Percentiles rank a stretch among this genome's conserved stretches.
Evolutionary conservation across 2,113 vertebrate species (phyloP).

Genomic region (Phylloscopus whistleri): DNA sequence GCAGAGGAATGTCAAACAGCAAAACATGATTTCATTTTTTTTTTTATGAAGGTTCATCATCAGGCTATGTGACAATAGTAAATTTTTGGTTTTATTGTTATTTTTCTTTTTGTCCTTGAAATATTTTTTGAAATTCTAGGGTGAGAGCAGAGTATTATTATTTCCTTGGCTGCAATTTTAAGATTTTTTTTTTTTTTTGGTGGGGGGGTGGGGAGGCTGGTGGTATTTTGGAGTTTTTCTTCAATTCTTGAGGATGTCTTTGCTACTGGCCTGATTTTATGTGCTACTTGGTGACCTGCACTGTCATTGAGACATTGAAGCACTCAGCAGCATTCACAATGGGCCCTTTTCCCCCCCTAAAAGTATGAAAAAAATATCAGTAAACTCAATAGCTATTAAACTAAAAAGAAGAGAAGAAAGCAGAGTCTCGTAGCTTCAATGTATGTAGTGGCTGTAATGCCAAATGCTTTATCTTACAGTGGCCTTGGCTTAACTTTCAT

Average conservation of each 20-base stretch:
- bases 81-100: background rate
- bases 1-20: background rate
- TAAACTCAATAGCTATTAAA: background rate
- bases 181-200: background rate
- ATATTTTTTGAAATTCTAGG: background rate
- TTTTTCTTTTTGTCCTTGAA: background rate
- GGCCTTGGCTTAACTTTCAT: slow-evolving; percentile 4
- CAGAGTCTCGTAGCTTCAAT: background rate
- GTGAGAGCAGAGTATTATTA: background rate
- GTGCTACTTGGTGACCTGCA: background rate
- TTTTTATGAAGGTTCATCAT: background rate
- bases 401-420: background rate
- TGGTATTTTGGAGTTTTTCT: background rate
- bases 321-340: background rate
- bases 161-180: background rate
- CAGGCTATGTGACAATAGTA: background rate
- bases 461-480: background rate
- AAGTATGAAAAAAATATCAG: background rate
- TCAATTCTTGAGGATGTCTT: background rate
- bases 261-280: background rate
- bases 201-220: accelerated
- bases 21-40: background rate
- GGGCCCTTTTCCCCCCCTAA: background rate
- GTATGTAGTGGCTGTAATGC: background rate
- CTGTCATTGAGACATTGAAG: background rate